Evolutionary conservation across 1,140 invertebrate species (phyloP).

Genomic region (Eueides isabella): DNA sequence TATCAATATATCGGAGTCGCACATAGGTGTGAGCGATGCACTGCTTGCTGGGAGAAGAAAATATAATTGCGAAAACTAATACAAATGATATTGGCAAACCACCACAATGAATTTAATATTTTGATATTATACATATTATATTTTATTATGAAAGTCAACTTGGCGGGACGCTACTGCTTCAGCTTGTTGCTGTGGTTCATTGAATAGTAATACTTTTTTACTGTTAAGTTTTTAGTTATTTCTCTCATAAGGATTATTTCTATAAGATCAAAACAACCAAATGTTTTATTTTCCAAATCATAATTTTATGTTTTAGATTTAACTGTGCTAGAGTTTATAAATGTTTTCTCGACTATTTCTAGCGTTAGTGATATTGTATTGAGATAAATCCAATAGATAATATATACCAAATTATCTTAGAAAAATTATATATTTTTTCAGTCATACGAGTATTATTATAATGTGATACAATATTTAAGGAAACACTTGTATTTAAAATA

Average conservation of each 20-base stretch:
- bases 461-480: constrained; percentile 49
- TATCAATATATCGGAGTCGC: constrained; percentile 56
- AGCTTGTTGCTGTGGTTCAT: constrained; percentile 69
- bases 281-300: constrained; percentile 26
- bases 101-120: constrained; percentile 70
- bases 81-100: constrained; percentile 76
- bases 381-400: constrained; percentile 29
- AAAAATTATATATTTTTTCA: constrained; percentile 60
- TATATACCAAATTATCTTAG: constrained; percentile 40
- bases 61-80: constrained; percentile 34
- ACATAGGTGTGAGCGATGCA: constrained; percentile 70
- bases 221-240: constrained; percentile 50
- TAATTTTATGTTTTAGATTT: constrained; percentile 31
- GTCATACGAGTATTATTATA: constrained; percentile 58
- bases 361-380: constrained; percentile 32
- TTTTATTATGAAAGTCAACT: constrained; percentile 47
- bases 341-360: constrained; percentile 27
- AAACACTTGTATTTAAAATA: constrained; percentile 39
- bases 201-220: constrained; percentile 31
- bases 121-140: constrained; percentile 57
- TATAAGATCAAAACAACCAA: constrained; percentile 38
- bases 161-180: constrained; percentile 66
- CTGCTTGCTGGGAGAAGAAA: constrained; percentile 62
- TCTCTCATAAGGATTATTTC: constrained; percentile 46
- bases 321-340: constrained; percentile 23